Conservation (phyloP, 1,140 invertebrate species). For the Leptinotarsa lineolata region DNA sequence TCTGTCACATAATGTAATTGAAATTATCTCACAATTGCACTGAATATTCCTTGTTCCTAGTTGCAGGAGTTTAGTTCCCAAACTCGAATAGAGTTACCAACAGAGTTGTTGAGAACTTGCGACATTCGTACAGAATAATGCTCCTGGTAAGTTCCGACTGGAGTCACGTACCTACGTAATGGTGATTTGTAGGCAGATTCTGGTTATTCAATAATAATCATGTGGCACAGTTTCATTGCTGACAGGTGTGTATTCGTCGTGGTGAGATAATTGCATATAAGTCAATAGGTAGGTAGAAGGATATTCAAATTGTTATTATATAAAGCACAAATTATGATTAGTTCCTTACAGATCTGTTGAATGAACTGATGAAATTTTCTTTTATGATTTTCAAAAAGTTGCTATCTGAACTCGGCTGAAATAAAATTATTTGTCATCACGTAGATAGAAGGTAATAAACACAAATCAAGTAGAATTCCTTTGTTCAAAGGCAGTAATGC, state of each 20-base stretch:
- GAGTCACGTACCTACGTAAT: neutral
- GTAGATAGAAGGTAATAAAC: too few species aligned
- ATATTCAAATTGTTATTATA: too few species aligned
- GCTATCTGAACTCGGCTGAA: too few species aligned
- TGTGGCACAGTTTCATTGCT: neutral
- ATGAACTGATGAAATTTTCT: too few species aligned
- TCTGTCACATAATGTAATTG: too few species aligned
- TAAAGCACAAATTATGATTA: too few species aligned
- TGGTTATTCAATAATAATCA: slow-evolving; percentile 1
- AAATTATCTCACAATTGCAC: neutral
- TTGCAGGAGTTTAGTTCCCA: neutral
- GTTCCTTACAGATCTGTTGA: too few species aligned
- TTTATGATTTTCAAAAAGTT: too few species aligned
- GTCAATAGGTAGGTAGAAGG: neutral
- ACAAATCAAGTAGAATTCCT: too few species aligned
- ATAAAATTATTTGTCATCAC: too few species aligned
- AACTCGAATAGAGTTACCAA: neutral
- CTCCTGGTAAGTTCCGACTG: neutral
- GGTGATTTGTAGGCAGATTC: neutral
- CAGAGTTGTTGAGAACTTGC: neutral
- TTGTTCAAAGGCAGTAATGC: too few species aligned
- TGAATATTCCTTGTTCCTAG: neutral
- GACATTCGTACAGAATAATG: neutral
- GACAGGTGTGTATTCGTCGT: neutral
- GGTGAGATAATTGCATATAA: neutral